A percentile compares a stretch with the other conserved stretches of the same genome.
Evolutionary conservation across 2,113 vertebrate genomes (phyloP).

Genomic region (Nothocercus julius): DNA sequence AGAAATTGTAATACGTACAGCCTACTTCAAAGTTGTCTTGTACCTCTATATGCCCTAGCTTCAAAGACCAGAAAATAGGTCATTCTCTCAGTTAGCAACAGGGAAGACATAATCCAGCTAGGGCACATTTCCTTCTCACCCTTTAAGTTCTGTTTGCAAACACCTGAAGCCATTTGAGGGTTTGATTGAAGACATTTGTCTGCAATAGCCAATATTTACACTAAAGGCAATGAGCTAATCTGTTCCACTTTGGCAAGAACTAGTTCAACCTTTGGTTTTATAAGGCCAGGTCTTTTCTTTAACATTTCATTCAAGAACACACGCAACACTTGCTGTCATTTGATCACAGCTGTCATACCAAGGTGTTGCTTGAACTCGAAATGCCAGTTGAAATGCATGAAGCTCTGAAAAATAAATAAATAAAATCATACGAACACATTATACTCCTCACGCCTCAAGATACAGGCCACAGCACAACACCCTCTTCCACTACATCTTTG

Average conservation of each 20-base stretch:
- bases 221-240: conserved; percentile 4
- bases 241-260: neutral
- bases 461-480: neutral
- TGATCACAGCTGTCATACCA: neutral
- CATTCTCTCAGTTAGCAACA: neutral
- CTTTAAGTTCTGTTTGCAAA: neutral
- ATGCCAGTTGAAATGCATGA: neutral
- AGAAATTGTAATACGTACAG: neutral
- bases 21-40: neutral
- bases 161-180: neutral
- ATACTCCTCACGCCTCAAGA: neutral
- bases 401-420: neutral
- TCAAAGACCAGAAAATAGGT: neutral
- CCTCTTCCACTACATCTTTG: neutral
- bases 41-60: neutral
- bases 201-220: neutral
- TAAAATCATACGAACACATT: neutral
- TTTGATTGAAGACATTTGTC: neutral
- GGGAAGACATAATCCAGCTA: neutral
- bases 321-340: neutral
- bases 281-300: neutral
- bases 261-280: neutral
- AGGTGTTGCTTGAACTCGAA: neutral
- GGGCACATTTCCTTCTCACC: neutral
- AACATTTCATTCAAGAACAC: neutral